Conservation (phyloP, 2,797 vertebrate species). For the Fistularia commersonii region DNA sequence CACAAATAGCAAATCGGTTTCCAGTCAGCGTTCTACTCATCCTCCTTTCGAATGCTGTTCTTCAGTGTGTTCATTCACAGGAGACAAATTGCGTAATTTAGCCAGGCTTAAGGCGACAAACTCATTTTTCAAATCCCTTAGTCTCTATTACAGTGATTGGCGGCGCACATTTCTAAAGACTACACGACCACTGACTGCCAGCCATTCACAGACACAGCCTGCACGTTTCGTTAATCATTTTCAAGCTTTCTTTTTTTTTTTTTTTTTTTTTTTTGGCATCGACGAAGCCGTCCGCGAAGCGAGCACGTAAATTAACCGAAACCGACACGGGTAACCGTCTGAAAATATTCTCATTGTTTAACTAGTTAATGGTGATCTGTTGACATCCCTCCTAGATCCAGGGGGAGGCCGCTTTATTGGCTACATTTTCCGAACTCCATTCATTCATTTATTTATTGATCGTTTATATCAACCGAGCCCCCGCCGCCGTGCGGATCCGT, state of each 20-base stretch:
- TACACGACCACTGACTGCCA: too few relatives aligned
- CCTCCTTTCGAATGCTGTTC: conserved; percentile 8
- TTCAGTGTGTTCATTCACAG: not conserved
- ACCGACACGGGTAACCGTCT: not conserved
- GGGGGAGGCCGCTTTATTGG: not conserved
- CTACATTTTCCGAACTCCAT: conserved; percentile 18
- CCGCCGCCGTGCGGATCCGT: conserved; percentile 15
- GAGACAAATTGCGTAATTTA: too few relatives aligned
- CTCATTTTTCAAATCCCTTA: not conserved
- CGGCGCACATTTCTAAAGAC: too few relatives aligned
- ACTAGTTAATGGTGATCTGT: not conserved
- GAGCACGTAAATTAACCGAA: too few relatives aligned
- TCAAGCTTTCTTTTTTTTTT: too few relatives aligned
- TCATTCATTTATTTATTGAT: conserved; percentile 37
- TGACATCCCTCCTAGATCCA: not conserved
- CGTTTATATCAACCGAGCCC: conserved; percentile 20
- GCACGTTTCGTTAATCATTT: too few relatives aligned
- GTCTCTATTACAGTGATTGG: not conserved
- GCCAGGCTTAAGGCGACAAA: not conserved
- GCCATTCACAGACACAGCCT: too few relatives aligned
- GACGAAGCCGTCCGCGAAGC: too few relatives aligned
- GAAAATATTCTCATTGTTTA: not conserved
- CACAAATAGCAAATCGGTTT: too few relatives aligned
- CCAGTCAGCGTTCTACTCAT: conserved; percentile 21
- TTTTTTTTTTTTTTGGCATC: too few relatives aligned